Evolutionary conservation across 2,797 vertebrate species (phyloP).

Genomic region (Liasis olivaceus): DNA sequence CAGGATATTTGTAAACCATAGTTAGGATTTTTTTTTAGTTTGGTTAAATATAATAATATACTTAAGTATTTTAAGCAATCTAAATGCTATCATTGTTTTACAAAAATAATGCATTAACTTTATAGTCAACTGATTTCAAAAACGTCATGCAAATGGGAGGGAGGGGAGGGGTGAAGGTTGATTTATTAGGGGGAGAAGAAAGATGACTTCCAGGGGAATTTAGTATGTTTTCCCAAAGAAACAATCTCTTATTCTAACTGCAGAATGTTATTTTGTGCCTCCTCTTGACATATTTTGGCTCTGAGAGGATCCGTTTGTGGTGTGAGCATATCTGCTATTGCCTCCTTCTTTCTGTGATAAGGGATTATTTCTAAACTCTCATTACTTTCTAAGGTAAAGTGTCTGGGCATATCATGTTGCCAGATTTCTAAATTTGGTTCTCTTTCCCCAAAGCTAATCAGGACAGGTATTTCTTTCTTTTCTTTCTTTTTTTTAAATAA

Average conservation of each 20-base stretch:
- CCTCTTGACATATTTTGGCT: neutral
- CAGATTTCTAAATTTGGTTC: neutral
- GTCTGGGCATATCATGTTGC: no score
- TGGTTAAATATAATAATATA: constrained; percentile 57
- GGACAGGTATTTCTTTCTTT: neutral
- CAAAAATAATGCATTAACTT: neutral
- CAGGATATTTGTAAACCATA: constrained; percentile 61
- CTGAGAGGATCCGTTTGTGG: neutral
- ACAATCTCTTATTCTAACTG: neutral
- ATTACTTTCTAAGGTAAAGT: no score
- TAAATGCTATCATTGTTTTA: neutral
- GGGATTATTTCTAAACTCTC: no score
- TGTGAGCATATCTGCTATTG: neutral
- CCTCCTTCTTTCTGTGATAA: no score
- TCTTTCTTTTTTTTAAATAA: neutral
- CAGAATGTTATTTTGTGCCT: neutral
- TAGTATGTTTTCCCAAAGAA: neutral
- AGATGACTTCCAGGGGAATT: neutral
- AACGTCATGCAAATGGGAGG: neutral
- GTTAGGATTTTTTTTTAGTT: constrained; percentile 63
- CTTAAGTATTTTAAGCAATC: no score
- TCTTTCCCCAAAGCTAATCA: neutral
- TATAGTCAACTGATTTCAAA: neutral
- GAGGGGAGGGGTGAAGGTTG: neutral
- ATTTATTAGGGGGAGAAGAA: neutral